Evolutionary conservation across 2,888 invertebrate genomes (phyloP), one percentile per base, ranked within the genome.

Genomic region (Micoletzkya japonica): DNA sequence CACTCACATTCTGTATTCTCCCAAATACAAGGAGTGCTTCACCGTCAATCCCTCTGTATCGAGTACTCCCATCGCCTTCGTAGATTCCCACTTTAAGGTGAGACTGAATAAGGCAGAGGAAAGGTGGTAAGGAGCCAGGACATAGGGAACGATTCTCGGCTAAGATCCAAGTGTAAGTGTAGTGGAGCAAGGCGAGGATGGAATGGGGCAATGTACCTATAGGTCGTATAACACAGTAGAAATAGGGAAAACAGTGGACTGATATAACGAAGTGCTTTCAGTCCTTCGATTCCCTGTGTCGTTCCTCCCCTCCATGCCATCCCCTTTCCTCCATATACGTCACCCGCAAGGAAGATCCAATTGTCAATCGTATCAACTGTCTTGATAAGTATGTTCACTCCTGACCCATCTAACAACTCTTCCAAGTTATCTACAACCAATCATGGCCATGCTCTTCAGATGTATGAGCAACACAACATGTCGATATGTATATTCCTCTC

Each of bases 81-180:
- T 67, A 20, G 67, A 67, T 67, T n/a, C 37, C 28, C 64, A 64
- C 54, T 64, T 61, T 36, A 28, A n/a, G 49, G 61, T 61, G 37
- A 14, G 44, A 10, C 10, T n/a, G n/a, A n/a, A n/a, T n/a, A n/a
- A n/a, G n/a, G n/a, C n/a, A n/a, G n/a, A n/a, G n/a, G n/a, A n/a
- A n/a, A n/a, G n/a, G n/a, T n/a, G n/a, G n/a, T n/a, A n/a, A n/a
- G n/a, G n/a, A n/a, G n/a, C n/a, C n/a, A n/a, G n/a, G n/a, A n/a
- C n/a, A n/a, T n/a, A n/a, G n/a, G n/a, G n/a, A n/a, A n/a, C n/a
- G n/a, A n/a, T n/a, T n/a, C n/a, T n/a, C n/a, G n/a, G n/a, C n/a
- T n/a, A n/a, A n/a, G n/a, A n/a, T n/a, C n/a, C n/a, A n/a, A n/a
- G n/a, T n/a, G n/a, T n/a, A n/a, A n/a, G n/a, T n/a, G n/a, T n/a